These are phyloP conservation scores for Nothobranchius furzeri DNA, from an alignment of 2,113 vertebrate species.

Conservation along the genomic window DNA sequence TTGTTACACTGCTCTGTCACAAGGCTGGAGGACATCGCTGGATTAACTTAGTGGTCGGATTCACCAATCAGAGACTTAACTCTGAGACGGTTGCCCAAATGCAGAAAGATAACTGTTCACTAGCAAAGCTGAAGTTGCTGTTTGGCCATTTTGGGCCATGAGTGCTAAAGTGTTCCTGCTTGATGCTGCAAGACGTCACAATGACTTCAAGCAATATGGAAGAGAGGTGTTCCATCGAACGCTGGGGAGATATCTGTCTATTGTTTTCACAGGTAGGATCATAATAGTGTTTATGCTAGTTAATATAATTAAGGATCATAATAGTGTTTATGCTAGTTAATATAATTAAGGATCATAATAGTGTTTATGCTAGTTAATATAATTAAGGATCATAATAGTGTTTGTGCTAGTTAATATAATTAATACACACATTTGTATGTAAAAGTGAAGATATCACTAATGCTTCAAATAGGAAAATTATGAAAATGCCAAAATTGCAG, in stretches of 20 bases:
- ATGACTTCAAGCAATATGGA: conserved; percentile 62
- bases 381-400: not conserved
- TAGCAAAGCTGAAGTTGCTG: conserved; percentile 14
- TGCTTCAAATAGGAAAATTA: too few relatives aligned
- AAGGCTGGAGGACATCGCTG: not conserved
- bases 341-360: conserved; percentile 1
- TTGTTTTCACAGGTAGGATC: conserved; percentile 66
- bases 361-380: not conserved
- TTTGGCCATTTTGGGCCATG: conserved; percentile 38
- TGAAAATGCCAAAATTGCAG: too few relatives aligned
- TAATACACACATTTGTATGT: too few relatives aligned
- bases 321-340: not conserved
- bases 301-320: not conserved
- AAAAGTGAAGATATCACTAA: too few relatives aligned
- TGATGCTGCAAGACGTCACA: conserved; percentile 29
- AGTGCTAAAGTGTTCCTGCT: conserved; percentile 48
- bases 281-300: not conserved
- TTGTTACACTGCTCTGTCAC: not conserved
- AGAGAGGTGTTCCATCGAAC: conserved; percentile 65
- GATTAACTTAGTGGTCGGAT: not conserved
- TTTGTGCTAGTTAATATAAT: not conserved
- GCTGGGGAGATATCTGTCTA: conserved; percentile 52
- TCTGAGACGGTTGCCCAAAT: not conserved
- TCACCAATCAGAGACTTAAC: not conserved
- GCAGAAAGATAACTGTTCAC: conserved; percentile 1